Conservation (phyloP, 2,888 invertebrate genomes). For the Sinotaia quadrata region DNA sequence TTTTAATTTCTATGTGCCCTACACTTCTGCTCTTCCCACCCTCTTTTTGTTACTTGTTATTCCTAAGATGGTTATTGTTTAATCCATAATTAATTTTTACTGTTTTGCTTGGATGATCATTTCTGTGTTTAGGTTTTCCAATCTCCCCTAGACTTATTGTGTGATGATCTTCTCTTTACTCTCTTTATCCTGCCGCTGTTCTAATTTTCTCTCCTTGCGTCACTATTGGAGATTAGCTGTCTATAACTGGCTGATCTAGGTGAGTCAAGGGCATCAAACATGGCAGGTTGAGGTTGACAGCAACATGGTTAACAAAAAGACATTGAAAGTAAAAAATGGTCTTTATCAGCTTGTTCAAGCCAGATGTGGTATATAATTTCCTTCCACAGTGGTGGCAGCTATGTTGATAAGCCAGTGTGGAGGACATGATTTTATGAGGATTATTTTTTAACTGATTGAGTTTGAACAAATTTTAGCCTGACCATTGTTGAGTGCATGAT, state of each 20-base stretch:
- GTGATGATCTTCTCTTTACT: too few relatives aligned
- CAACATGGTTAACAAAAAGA: constrained; percentile 27
- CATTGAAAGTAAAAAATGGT: constrained; percentile 17
- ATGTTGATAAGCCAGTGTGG: constrained; percentile 28
- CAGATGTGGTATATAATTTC: constrained; percentile 30
- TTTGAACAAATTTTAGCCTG: constrained; percentile 55
- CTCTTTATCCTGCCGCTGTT: constrained; percentile 32
- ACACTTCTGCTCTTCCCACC: not conserved
- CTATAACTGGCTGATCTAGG: constrained; percentile 10
- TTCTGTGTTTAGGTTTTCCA: too few relatives aligned
- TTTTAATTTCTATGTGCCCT: not conserved
- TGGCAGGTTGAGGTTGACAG: constrained; percentile 2
- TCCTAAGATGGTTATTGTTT: not conserved
- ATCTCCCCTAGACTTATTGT: too few relatives aligned
- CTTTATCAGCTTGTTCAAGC: constrained; percentile 11
- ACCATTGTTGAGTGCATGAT: constrained; percentile 63
- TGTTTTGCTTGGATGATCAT: too few relatives aligned
- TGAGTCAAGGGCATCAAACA: constrained; percentile 9
- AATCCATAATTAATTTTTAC: not conserved
- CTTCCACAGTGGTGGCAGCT: constrained; percentile 32
- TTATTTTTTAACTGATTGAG: constrained; percentile 39
- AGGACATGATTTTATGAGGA: constrained; percentile 24
- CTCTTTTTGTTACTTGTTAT: not conserved
- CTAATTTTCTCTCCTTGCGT: constrained; percentile 43
- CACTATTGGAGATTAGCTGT: constrained; percentile 19